A percentile compares a stretch with the other conserved stretches of the same genome.
Evolutionary conservation across 2,113 vertebrate genomes (phyloP).

Genomic region (Tetrao urogallus): DNA sequence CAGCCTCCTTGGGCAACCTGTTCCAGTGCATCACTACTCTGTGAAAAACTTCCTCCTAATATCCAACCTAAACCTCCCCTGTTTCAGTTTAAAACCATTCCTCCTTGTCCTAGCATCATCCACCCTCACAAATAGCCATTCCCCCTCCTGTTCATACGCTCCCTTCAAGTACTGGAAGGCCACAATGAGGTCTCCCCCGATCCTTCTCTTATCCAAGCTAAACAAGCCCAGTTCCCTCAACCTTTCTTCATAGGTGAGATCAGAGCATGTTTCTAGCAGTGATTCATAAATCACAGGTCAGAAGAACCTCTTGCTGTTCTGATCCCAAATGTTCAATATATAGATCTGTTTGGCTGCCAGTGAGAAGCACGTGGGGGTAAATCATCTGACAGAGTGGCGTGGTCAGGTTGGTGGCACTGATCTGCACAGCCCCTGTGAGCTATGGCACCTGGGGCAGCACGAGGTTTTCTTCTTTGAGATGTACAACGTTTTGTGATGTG

Average conservation of each 20-base stretch:
- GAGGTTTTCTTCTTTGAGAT: not conserved
- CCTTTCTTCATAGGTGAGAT: not conserved
- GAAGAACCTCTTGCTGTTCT: not conserved
- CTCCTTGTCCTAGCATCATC: too few species aligned
- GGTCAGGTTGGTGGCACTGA: not conserved
- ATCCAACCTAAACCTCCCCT: too few species aligned
- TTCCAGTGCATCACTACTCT: too few species aligned
- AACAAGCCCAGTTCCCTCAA: too few species aligned
- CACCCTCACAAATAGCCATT: too few species aligned
- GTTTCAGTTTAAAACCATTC: too few species aligned
- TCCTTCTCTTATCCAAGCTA: too few species aligned
- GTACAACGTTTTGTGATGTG: not conserved
- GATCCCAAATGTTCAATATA: not conserved
- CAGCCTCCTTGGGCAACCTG: too few species aligned
- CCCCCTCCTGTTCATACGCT: too few species aligned
- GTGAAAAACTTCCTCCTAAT: too few species aligned
- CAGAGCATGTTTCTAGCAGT: not conserved
- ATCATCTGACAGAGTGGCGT: not conserved
- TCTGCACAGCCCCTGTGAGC: not conserved
- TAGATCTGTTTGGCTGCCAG: not conserved
- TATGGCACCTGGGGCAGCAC: accelerated
- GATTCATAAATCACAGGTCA: accelerated
- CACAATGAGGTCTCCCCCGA: too few species aligned
- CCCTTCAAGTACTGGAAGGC: too few species aligned
- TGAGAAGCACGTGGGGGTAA: accelerated